phyloP scores from a whole-genome alignment of 2,888 invertebrate genomes.

The Morpho achilles region DNA sequence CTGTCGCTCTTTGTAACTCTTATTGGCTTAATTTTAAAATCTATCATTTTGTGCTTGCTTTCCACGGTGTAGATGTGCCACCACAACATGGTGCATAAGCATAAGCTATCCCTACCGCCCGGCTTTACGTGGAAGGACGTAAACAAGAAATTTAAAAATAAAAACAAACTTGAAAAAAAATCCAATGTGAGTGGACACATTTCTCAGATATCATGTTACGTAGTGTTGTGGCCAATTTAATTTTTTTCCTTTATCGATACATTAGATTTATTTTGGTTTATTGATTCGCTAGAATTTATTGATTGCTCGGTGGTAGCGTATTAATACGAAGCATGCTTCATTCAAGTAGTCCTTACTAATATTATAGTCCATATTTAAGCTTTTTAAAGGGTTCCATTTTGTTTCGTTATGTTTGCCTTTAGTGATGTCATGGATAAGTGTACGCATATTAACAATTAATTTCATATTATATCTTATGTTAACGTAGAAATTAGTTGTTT shows the following conservation, averaged over 20 bases:
- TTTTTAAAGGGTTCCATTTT: neutral
- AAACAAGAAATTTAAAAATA: constrained; percentile 63
- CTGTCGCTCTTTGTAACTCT: constrained; percentile 12
- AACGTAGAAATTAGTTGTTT: constrained; percentile 18
- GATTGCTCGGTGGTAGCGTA: constrained; percentile 5
- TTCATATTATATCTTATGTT: constrained; percentile 11
- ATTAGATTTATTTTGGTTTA: constrained; percentile 7
- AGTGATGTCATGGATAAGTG: constrained; percentile 4
- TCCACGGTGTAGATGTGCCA: constrained; percentile 61
- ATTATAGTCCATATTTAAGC: neutral
- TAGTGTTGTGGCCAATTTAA: constrained; percentile 29
- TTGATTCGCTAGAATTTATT: neutral
- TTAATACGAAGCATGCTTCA: constrained; percentile 14
- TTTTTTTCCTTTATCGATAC: constrained; percentile 20
- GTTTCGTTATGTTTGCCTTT: constrained; percentile 5
- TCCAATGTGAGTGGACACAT: constrained; percentile 53
- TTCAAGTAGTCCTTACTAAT: neutral
- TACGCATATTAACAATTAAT: constrained; percentile 3
- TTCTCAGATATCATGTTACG: constrained; percentile 23
- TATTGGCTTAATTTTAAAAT: constrained; percentile 26
- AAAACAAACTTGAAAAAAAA: constrained; percentile 55
- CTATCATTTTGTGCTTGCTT: constrained; percentile 52
- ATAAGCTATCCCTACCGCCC: constrained; percentile 62
- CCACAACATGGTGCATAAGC: constrained; percentile 46
- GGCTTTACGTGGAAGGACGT: constrained; percentile 70